Base-by-base conservation (phyloP, 1,140 invertebrate species). In the Globodera ellingtonae region DNA sequence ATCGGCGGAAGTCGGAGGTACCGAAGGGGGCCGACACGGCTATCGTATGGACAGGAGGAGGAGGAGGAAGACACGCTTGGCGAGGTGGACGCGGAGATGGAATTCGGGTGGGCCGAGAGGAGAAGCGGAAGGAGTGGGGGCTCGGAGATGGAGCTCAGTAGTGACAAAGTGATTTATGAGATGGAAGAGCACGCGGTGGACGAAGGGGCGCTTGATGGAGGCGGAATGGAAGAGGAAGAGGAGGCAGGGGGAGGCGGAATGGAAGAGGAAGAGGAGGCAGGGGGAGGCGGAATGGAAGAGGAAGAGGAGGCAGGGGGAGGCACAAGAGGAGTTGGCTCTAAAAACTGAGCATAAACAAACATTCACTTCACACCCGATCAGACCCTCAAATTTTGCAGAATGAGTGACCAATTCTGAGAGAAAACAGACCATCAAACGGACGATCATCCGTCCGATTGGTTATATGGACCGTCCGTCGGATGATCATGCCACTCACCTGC, bases 1-100 rank as follows among this genome's bases (percentile, higher is more conserved):
- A 75, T 24, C 35, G 67, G 67, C 21, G 67, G 67, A 35, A 70
- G 67, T 62, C 56, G 52, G 52, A 72, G 35, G 52, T 72, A 72
- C 21, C 52, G n/a, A 6, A 50, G n/a, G 10, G n/a, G 71, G 4
- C 71, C 47, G 52, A 72, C 24, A 72, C 18, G n/a, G 71, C 3
- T n/a, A 2, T 6, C 56, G 10, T 18, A 10, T 10, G 56, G 18
- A 6, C 13, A 62, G 56, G 56, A 62, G 67, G 67, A 70, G 9
- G 67, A 70, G 35, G 67, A 70, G 6, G 67, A 70, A 47, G 67
- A 70, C 67, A 70, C 67, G 21, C 67, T 70, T 35, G 67, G 35
- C 0, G 67, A 35, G 21, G 67, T 70, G 67, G 67, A 70, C 67
- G 67, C 67, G 67, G 67, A 70, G 13, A 10, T 70, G 67, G 67